Base-by-base conservation (phyloP, 2,888 invertebrate genomes). In the Cartodere bifasciata region DNA sequence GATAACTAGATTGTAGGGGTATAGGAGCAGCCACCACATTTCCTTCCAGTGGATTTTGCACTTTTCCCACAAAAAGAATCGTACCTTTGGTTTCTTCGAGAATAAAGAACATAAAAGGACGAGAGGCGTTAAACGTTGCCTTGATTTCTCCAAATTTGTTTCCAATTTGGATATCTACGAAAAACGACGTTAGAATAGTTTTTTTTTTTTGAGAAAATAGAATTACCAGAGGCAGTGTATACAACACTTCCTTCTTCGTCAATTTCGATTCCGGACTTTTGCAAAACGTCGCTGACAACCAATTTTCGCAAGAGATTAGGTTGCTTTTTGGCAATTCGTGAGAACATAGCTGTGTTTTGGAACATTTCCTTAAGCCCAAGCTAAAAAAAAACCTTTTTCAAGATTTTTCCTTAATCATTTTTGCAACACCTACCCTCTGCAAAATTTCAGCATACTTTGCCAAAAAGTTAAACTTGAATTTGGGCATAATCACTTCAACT, bases 31-130 rank as follows among this genome's bases (percentile, higher is more conserved):
- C 46, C n/a, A n/a, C n/a, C n/a, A n/a, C n/a, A n/a, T n/a, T n/a
- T n/a, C n/a, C n/a, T 51, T 37, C 64, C 60, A 39, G 47, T 1
- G 85, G 85, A 53, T 80, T 70, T 13, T 68, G 62, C 2, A 84
- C 70, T 54, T 77, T 72, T 16, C 85, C 85, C 16, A 78, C 71
- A 57, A 81, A 83, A 13, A 85, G 57, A 28, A 83, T 67, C 20
- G 78, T 78, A n/a, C 75, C 72, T 1, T 73, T 76, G 1, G 62
- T 60, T 45, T 80, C 78, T 44, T 85, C 84, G 50, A 82, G 78
- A 37, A 86, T 78, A 55, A 78, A 78, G 61, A 85, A 83, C 30
- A 84, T 48, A 61, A 85, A 86, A 0, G 85, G 84, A 38, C 71
- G 77, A 50, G 75, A 72, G 2, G 74, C 83, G 23, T 71, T 64